phyloP scores from a whole-genome alignment of 2,113 vertebrate species.

The Dipodomys merriami region DNA sequence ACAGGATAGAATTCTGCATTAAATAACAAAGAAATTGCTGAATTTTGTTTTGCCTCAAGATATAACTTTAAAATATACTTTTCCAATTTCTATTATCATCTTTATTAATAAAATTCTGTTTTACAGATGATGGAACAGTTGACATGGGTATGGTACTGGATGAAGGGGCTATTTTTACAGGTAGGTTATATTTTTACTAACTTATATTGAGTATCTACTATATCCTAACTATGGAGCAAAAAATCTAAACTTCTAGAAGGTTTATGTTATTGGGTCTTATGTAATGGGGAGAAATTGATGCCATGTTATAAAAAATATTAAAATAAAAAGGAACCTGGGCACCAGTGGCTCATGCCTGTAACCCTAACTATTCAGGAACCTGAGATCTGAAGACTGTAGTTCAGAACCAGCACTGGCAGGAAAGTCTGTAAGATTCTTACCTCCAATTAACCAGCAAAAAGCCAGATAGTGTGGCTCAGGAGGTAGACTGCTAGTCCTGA shows the following conservation, averaged over 20 bases:
- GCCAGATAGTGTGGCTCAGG: too few species aligned
- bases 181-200: constrained; percentile 16
- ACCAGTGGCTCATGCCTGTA: too few species aligned
- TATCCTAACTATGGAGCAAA: neutral
- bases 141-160: neutral
- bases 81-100: neutral
- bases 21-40: neutral
- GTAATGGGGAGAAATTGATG: neutral
- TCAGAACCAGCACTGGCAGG: too few species aligned
- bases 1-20: neutral
- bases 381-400: too few species aligned
- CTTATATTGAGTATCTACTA: neutral
- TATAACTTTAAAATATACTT: constrained; percentile 18
- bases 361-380: too few species aligned
- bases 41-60: constrained; percentile 18
- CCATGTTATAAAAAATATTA: neutral
- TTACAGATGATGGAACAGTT: constrained; percentile 42
- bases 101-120: constrained; percentile 18
- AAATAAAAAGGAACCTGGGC: neutral
- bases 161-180: constrained; percentile 51
- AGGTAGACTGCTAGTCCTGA: too few species aligned
- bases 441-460: too few species aligned
- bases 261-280: neutral
- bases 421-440: too few species aligned
- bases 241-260: neutral